Conservation (phyloP, 2,888 invertebrate genomes). For the Anticlea derivata region DNA sequence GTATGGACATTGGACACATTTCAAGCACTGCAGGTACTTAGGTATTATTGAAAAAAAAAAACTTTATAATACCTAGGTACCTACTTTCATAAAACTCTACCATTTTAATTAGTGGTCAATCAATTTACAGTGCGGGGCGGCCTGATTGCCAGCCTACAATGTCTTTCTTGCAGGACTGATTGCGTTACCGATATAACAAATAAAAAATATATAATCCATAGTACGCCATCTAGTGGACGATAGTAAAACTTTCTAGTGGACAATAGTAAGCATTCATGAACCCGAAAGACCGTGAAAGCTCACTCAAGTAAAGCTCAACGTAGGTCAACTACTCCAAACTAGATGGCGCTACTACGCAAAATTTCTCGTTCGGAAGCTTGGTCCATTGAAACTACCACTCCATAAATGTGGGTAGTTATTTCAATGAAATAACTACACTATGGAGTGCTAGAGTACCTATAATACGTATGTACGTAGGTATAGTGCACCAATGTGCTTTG, state of each 20-base stretch:
- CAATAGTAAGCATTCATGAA: not conserved
- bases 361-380: not conserved
- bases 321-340: slow-evolving; percentile 43
- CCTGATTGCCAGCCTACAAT: too few relatives aligned
- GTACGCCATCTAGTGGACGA: slow-evolving; percentile 51
- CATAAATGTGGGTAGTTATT: too few relatives aligned
- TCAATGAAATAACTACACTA: not conserved
- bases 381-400: not conserved
- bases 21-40: too few relatives aligned
- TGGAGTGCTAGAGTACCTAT: not conserved
- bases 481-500: slow-evolving; percentile 10
- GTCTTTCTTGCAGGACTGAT: too few relatives aligned
- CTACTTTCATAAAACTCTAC: too few relatives aligned
- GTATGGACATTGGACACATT: too few relatives aligned
- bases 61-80: too few relatives aligned
- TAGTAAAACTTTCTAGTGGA: slow-evolving; percentile 36
- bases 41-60: too few relatives aligned
- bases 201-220: not conserved
- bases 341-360: slow-evolving; percentile 54
- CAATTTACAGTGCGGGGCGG: too few relatives aligned
- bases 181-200: too few relatives aligned
- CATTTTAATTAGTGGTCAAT: too few relatives aligned
- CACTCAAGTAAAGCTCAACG: not conserved
- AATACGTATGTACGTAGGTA: not conserved
- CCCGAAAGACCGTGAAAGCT: not conserved